phyloP scores from a whole-genome alignment of 2,113 vertebrate species.

The Murina feae region DNA sequence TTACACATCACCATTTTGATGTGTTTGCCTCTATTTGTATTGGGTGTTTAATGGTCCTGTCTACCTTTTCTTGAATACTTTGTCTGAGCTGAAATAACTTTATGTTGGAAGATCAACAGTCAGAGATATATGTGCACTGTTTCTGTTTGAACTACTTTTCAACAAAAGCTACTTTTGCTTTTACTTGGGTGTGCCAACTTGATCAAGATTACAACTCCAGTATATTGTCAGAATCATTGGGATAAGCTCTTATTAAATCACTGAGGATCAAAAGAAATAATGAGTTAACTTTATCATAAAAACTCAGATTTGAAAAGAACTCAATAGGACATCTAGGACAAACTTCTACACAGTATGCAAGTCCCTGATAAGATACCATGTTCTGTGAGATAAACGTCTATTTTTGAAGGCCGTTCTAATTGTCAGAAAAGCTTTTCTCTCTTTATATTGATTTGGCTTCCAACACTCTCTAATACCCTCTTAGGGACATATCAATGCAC shows the following conservation, averaged over 20 bases:
- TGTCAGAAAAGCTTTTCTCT: neutral
- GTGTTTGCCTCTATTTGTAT: neutral
- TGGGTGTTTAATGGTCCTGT: neutral
- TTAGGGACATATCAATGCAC: neutral
- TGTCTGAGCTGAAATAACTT: neutral
- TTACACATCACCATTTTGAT: neutral
- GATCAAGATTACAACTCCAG: neutral
- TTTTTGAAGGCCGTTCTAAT: neutral
- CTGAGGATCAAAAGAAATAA: neutral
- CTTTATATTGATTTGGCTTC: neutral
- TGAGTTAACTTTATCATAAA: neutral
- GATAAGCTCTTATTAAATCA: neutral
- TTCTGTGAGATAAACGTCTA: neutral
- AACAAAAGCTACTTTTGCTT: neutral
- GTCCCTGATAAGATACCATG: too few species aligned
- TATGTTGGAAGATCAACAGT: neutral
- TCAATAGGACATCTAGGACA: neutral
- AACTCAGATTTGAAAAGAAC: neutral
- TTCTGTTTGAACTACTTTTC: neutral
- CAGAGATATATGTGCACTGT: neutral
- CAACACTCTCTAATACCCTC: fast-evolving
- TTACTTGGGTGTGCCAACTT: neutral
- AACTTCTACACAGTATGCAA: neutral
- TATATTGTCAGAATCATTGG: neutral
- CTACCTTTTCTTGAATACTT: neutral